Evolutionary conservation across 2,113 vertebrate genomes (phyloP), one percentile per base, ranked within the genome.

Genomic region (Sinocyclocheilus maitianheensis): DNA sequence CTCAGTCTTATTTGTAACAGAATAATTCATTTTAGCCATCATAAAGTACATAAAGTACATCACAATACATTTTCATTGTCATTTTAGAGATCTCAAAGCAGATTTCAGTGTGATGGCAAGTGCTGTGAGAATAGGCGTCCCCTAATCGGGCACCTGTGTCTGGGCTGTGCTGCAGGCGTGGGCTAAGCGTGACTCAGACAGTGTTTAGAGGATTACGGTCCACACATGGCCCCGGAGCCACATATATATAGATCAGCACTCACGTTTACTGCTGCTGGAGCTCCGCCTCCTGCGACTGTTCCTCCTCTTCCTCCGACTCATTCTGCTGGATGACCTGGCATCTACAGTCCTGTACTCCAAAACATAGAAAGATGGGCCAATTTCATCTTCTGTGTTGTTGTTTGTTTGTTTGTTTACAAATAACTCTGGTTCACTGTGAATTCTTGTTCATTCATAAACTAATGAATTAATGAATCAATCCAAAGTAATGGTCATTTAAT

Each of bases 241-340:
- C 72, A 82, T 86, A 48, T 48, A 82, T 86, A 48, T 48, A 18
- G 89, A 75, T 37, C 63, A 79, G 51, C 91, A 94, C 95, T 96
- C 96, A 97, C 96, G 94, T 94, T 95, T 94, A 90, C 91, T 95
- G 91, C 93, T 92, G 94, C 93, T 94, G 91, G 94, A 95, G 84
- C 91, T 94, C 91, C 96, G 96, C 93, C 95, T 94, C 90, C 93
- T 94, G 89, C 91, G 96, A 91, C 90, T 96, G 90, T 89, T 93
- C 91, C 95, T 96, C 93, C 96, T 96, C 93, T 93, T 96, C 91
- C 96, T 96, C 83, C 94, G 95, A 86, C 94, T 97, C 96, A 97
- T 97, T 87, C 81, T 92, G 48, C 60, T 84, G 81, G 84, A 51
- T 8, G 30, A 7, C 24, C 60, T 51, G 65, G 53, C 37, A 24